These are phyloP conservation scores for Eunapius fragilis DNA, from an alignment of 37 sponge, comb jelly and placozoan species.

Conservation along the genomic window DNA sequence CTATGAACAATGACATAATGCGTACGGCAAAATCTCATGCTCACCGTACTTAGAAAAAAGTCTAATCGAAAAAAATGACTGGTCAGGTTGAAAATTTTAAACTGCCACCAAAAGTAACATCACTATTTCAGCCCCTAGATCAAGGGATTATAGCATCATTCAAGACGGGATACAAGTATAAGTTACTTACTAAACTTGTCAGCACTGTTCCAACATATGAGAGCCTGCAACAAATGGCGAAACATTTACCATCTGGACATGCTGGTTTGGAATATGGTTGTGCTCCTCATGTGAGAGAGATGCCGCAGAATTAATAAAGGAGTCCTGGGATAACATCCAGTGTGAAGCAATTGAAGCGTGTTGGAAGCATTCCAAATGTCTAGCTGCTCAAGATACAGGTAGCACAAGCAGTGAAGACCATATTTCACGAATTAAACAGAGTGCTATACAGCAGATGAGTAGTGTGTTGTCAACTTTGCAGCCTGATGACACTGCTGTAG, in stretches of 20 bases:
- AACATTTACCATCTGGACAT: not conserved
- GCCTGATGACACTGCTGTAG: not conserved
- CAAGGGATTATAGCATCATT: constrained; percentile 60
- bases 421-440: not conserved
- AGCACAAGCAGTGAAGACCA: not conserved
- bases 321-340: not conserved
- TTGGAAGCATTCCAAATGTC: not conserved
- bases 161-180: constrained; percentile 28
- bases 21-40: too few relatives aligned
- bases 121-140: too few relatives aligned
- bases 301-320: not conserved
- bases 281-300: not conserved
- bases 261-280: not conserved
- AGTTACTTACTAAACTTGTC: not conserved
- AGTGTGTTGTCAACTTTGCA: not conserved
- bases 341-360: not conserved
- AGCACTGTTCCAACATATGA: not conserved
- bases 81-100: too few relatives aligned
- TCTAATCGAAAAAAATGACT: too few relatives aligned
- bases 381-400: not conserved
- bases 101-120: too few relatives aligned
- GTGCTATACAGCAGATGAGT: not conserved
- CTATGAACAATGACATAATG: too few relatives aligned
- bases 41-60: too few relatives aligned
- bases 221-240: not conserved